Conservation (phyloP, 2,797 vertebrate genomes). For the Crenichthys baileyi region DNA sequence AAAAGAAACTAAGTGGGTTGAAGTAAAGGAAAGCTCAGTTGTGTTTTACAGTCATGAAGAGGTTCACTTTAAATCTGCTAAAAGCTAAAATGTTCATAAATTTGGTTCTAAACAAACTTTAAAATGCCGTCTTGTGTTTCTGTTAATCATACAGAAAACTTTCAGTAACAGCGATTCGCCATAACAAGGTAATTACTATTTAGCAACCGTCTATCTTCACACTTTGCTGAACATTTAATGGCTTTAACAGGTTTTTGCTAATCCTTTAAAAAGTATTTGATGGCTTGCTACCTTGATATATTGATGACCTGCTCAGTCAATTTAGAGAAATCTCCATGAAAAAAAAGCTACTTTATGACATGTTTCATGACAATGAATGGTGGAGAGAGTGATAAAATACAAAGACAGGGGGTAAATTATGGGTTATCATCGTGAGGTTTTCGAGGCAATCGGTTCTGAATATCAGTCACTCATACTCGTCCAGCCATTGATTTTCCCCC, state of each 20-base stretch:
- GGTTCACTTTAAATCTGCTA: background rate
- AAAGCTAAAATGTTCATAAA: background rate
- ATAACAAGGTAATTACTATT: background rate
- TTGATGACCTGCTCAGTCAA: background rate
- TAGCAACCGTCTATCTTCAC: background rate
- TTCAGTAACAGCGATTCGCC: background rate
- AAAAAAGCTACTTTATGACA: background rate
- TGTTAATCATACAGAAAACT: background rate
- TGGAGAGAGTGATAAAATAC: slow-evolving; percentile 29
- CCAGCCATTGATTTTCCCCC: slow-evolving; percentile 41
- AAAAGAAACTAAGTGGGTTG: no score
- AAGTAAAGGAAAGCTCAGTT: background rate
- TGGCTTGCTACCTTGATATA: background rate
- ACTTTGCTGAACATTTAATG: background rate
- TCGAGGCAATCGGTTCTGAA: slow-evolving; percentile 27
- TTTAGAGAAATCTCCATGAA: background rate
- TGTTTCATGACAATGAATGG: slow-evolving; percentile 18
- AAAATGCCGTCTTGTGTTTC: background rate
- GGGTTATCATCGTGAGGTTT: slow-evolving; percentile 31
- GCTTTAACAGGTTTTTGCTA: background rate
- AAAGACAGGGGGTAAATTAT: slow-evolving; percentile 29
- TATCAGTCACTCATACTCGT: slow-evolving; percentile 35
- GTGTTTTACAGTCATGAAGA: background rate
- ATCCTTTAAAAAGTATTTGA: slow-evolving; percentile 5
- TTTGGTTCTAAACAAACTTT: background rate